Base-by-base conservation (phyloP, 2,888 invertebrate genomes). In the Athalia rosae region DNA sequence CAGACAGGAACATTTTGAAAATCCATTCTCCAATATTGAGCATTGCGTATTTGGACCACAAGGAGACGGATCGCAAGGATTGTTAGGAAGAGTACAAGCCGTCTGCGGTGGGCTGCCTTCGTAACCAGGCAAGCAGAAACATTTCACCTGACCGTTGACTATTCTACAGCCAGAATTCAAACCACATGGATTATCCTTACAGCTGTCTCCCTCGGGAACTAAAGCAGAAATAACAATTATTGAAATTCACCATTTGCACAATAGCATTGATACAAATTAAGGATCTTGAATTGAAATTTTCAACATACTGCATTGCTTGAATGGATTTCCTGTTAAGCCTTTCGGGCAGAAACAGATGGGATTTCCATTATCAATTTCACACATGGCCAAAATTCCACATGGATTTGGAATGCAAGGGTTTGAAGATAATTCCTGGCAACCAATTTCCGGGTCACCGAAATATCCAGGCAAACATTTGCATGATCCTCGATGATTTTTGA, bases 21-120 rank as follows among this genome's bases (percentile, higher is more conserved):
- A 95, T 76, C 96, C 96, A 83, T 95, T 96, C 76, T 92, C 91
- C 74, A 96, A 90, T 71, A 95, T 91, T 0, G 95, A 92, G 85
- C 97, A 97, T 88, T 96, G 96, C 2, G 97, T 97, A 85, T 97
- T 97, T 7, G 96, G 96, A 11, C 97, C 97, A 87, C 97, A 97
- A 0, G 96, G 95, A 11, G 96, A 96, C 48, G 96, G 94, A 83
- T 95, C 94, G 86, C 97, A 97, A 4, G 96, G 96, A 86, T 95
- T 95, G 79, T 92, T 92, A 28, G 95, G 95, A 79, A 96, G 87
- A 82, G 92, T 92, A 84, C 97, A 97, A 1, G 93, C 92, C 71
- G 92, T 91, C 69, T 92, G 89, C 43, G 97, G 97, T 74, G 97
- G 97, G 86, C 94, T 94, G 80, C 97, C 97, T 90, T 96, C 96